Conservation (phyloP, 2,113 vertebrate genomes). For the Chaetura pelagica region DNA sequence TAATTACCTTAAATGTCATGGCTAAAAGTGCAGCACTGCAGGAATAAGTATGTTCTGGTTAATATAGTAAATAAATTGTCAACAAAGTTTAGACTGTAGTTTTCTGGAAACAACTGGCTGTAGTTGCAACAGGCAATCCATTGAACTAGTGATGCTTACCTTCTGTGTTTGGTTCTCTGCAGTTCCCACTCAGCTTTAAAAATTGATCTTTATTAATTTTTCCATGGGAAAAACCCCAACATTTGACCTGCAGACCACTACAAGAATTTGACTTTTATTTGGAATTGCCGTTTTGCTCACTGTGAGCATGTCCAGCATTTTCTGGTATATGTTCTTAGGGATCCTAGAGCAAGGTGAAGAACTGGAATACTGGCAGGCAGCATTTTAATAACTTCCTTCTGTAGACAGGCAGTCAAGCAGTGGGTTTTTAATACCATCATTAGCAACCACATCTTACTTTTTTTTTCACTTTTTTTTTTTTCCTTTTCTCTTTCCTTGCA, state of each 20-base stretch:
- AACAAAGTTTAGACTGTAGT: not conserved
- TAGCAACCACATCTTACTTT: not conserved
- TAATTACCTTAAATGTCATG: not conserved
- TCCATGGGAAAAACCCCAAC: not conserved
- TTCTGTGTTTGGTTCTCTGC: not conserved
- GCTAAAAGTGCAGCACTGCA: not conserved
- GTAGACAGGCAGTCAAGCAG: not conserved
- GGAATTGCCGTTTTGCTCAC: not conserved
- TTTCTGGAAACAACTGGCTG: not conserved
- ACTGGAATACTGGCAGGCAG: not conserved
- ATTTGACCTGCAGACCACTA: not conserved
- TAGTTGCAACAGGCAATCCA: not conserved
- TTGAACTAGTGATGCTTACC: not conserved
- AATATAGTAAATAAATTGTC: not conserved
- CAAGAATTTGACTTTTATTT: not conserved
- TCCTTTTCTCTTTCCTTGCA: slow-evolving; percentile 49
- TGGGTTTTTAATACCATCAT: not conserved
- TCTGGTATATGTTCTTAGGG: not conserved
- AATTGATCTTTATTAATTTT: not conserved
- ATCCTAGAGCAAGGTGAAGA: not conserved
- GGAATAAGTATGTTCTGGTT: not conserved
- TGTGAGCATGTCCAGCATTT: not conserved
- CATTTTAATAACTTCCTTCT: not conserved
- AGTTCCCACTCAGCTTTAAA: not conserved
- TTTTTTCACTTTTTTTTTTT: not conserved